Evolutionary conservation across 2,888 invertebrate species (phyloP).

Genomic region (Mesoligia furuncula): DNA sequence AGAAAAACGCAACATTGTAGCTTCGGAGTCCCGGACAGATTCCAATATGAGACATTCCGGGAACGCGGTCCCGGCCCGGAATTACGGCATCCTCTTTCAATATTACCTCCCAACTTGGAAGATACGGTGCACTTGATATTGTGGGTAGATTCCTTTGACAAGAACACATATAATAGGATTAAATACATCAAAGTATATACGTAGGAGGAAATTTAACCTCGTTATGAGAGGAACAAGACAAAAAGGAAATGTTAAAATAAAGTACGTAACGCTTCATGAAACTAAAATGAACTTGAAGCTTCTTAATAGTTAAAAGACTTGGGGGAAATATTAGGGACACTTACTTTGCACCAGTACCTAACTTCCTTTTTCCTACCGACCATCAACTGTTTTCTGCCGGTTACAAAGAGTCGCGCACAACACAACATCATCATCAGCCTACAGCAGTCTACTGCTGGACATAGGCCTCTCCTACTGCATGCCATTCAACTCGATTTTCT

Average conservation of each 20-base stretch:
- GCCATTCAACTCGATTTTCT: neutral
- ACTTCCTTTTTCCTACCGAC: neutral
- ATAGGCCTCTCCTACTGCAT: neutral
- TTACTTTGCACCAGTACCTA: neutral
- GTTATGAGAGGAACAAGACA: neutral
- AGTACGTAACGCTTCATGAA: neutral
- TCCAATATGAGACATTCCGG: constrained; percentile 79
- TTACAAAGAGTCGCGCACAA: neutral
- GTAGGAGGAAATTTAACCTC: neutral
- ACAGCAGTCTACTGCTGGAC: neutral
- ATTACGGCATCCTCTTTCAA: constrained; percentile 67
- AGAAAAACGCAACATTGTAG: constrained; percentile 72
- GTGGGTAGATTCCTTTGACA: constrained; percentile 56
- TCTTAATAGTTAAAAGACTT: neutral
- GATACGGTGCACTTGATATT: constrained; percentile 65
- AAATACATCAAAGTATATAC: constrained; percentile 34
- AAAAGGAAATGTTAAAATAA: constrained; percentile 2
- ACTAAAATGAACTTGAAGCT: neutral
- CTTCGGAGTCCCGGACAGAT: constrained; percentile 71
- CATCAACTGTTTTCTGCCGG: neutral
- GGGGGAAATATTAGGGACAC: neutral
- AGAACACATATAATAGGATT: constrained; percentile 36
- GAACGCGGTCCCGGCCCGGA: constrained; percentile 69
- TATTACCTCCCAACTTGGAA: constrained; percentile 63
- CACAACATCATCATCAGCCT: neutral